A percentile compares a stretch with the other conserved stretches of the same genome.
Evolutionary conservation across 2,888 invertebrate species (phyloP).

Genomic region (Yponomeuta plumbellus): DNA sequence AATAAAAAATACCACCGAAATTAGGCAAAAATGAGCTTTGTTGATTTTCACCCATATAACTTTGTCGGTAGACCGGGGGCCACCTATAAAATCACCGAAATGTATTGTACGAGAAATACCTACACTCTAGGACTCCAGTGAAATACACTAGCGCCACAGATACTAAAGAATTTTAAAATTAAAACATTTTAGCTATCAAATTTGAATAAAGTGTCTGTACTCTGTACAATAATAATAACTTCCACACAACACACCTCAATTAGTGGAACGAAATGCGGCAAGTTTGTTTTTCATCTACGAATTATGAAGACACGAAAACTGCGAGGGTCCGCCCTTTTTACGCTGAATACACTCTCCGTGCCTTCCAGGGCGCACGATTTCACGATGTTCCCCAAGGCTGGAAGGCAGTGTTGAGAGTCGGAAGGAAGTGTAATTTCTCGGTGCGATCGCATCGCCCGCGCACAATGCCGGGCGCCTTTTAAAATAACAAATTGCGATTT

Average conservation of each 20-base stretch:
- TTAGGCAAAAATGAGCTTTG: no score
- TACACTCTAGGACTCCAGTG: no score
- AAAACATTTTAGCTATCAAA: no score
- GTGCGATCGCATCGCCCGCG: neutral
- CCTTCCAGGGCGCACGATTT: neutral
- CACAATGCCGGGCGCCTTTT: neutral
- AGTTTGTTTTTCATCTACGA: neutral
- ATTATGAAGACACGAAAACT: neutral
- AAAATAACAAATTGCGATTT: slow-evolving; percentile 14
- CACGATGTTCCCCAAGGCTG: neutral
- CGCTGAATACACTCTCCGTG: neutral
- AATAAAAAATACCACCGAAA: no score
- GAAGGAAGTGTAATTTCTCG: slow-evolving; percentile 47
- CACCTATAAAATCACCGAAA: no score
- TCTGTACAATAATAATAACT: no score
- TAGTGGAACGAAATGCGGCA: neutral
- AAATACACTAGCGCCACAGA: no score
- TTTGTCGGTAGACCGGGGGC: neutral
- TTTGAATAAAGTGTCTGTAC: no score
- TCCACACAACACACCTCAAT: no score
- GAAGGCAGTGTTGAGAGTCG: slow-evolving; percentile 19
- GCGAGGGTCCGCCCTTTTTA: neutral
- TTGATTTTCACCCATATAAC: no score
- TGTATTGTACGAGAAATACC: no score
- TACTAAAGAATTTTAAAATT: no score